Evolutionary conservation across 2,888 invertebrate species (phyloP), one percentile per base, ranked within the genome.

Genomic region (Litoditis marina): DNA sequence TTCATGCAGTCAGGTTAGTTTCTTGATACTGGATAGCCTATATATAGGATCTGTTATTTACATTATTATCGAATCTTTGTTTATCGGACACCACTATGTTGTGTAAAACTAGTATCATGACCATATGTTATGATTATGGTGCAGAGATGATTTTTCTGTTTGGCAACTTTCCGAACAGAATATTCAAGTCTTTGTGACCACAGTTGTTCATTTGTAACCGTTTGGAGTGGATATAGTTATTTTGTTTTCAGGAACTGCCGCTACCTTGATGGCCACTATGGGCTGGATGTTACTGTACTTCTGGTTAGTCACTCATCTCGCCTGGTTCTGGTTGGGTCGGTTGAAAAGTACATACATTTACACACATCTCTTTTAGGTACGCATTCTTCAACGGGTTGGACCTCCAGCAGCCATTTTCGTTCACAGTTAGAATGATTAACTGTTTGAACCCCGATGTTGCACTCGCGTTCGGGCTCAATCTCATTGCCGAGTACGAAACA

Each of bases 211-310:
- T n/a, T n/a, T n/a, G n/a, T n/a, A n/a, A n/a, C n/a, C n/a, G n/a
- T n/a, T n/a, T n/a, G n/a, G n/a, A n/a, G 7, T 3, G 7, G 16
- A 28, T 22, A n/a, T 22, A 58, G 36, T 13, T 36, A n/a, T 2
- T 63, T 39, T 1, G n/a, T 27, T 16, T 36, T 42, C 53, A 69
- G 73, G 72, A 30, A 76, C 73, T 0, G 70, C 74, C 2, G 76
- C 71, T 8, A 78, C 74, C 13, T 44, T 76, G 42, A 56, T 73
- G 39, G 76, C 75, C 22, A 68, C 69, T 0, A 51, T 76, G 25
- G 73, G 68, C 0, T 76, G 76, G 76, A 78, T 76, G 66, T 22
- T 76, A n/a, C 51, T 76, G 16, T 76, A 77, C 62, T 77, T 76
- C 53, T 76, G 76, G 76, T 71, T 50, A 13, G 56, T 49, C 1